A percentile compares a stretch with the other conserved stretches of the same genome.
Evolutionary conservation across 2,888 invertebrate species (phyloP).

Genomic region (Osedax frankpressi): DNA sequence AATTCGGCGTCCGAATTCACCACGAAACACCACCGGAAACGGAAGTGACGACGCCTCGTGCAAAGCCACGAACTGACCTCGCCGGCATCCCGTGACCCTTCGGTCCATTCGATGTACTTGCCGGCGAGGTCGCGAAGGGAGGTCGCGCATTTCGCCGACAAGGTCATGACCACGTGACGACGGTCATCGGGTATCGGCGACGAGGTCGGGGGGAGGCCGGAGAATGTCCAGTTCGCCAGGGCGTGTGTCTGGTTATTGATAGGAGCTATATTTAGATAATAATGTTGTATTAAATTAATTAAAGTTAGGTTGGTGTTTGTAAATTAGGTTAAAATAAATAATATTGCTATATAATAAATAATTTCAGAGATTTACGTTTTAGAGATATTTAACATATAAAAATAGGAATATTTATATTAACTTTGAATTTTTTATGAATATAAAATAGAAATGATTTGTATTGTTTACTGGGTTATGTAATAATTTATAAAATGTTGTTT

Average conservation of each 20-base stretch:
- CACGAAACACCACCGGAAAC: conserved; percentile 13
- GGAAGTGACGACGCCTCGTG: conserved; percentile 18
- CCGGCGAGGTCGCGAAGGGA: conserved; percentile 16
- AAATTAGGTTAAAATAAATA: too few species aligned
- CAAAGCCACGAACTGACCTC: conserved; percentile 19
- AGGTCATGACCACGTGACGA: conserved; percentile 4
- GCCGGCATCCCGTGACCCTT: conserved; percentile 18
- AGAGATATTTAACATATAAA: too few species aligned
- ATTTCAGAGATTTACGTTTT: too few species aligned
- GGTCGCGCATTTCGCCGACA: conserved; percentile 22
- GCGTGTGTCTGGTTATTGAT: background rate
- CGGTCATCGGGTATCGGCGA: background rate
- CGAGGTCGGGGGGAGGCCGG: background rate
- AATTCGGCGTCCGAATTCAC: conserved; percentile 18
- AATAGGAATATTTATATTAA: too few species aligned
- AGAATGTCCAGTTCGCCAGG: background rate
- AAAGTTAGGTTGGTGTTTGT: too few species aligned
- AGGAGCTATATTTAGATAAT: too few species aligned
- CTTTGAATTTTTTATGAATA: too few species aligned
- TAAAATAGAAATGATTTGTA: too few species aligned
- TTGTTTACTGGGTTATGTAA: too few species aligned
- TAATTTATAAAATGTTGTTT: too few species aligned
- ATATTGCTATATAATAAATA: too few species aligned
- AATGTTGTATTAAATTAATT: too few species aligned
- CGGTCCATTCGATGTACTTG: conserved; percentile 14